Conservation (phyloP, 1,140 invertebrate species). For the Dolichoris vasculosae region DNA sequence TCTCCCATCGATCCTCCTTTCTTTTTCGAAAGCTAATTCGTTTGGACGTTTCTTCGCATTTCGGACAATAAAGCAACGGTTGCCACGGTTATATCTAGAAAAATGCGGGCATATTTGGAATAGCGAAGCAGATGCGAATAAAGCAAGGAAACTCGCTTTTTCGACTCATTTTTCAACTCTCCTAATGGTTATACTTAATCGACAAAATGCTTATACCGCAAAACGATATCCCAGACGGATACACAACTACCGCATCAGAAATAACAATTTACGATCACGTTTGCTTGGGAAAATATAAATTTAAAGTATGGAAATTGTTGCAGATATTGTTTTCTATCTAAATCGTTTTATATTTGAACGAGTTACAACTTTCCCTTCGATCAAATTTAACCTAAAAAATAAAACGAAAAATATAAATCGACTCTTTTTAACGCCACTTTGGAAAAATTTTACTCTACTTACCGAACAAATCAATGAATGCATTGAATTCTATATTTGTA, state of each 20-base stretch:
- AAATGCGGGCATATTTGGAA: background rate
- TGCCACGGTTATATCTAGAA: background rate
- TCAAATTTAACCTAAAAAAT: too few relatives aligned
- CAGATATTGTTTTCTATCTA: background rate
- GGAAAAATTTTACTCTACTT: too few relatives aligned
- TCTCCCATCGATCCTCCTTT: background rate
- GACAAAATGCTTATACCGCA: background rate
- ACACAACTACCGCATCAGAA: background rate
- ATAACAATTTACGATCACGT: background rate
- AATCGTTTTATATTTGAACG: too few relatives aligned
- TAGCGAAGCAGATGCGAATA: background rate
- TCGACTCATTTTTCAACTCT: background rate
- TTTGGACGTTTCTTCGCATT: background rate
- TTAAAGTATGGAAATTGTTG: background rate
- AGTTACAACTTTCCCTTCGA: too few relatives aligned
- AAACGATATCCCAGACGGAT: background rate
- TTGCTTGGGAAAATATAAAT: background rate
- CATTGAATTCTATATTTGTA: too few relatives aligned
- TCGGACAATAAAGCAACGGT: background rate
- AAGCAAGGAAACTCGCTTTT: background rate
- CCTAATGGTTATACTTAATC: background rate
- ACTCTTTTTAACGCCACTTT: too few relatives aligned
- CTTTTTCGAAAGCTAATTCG: background rate
- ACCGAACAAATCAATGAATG: too few relatives aligned
- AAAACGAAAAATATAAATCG: too few relatives aligned